phyloP scores from a whole-genome alignment of 2,113 vertebrate genomes.

The Connochaetes taurinus region DNA sequence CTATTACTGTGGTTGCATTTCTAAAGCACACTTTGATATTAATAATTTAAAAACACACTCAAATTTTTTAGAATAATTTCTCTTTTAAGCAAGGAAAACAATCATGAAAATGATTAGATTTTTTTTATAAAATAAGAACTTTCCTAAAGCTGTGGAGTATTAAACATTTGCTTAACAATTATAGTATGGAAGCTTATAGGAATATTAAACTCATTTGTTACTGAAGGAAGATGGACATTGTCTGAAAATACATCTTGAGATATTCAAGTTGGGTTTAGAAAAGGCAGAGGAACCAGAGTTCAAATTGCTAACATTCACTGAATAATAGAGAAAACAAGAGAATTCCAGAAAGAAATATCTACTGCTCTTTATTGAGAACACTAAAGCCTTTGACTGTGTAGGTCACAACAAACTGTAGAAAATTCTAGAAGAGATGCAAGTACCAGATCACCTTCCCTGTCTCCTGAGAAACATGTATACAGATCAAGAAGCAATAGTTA shows the following conservation, averaged over 20 bases:
- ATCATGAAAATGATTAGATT: neutral
- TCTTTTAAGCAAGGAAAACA: conserved; percentile 28
- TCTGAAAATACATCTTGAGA: neutral
- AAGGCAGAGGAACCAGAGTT: neutral
- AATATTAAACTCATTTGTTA: neutral
- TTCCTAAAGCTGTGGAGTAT: neutral
- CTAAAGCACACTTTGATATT: conserved; percentile 26
- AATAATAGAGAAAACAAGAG: neutral
- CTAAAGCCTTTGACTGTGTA: neutral
- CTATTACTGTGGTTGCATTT: conserved; percentile 36
- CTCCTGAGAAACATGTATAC: neutral
- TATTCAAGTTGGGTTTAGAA: neutral
- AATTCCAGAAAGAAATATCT: neutral
- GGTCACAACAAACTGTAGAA: neutral
- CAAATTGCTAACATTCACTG: neutral
- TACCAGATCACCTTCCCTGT: neutral
- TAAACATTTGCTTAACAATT: neutral
- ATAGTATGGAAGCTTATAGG: neutral
- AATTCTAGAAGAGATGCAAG: neutral
- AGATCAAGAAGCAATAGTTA: neutral
- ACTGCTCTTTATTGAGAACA: neutral
- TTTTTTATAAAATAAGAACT: neutral
- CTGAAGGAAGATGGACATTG: neutral
- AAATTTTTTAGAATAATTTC: neutral
- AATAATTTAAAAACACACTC: conserved; percentile 49